phyloP scores from a whole-genome alignment of 2,888 invertebrate genomes.

The Crepidodera aurea region DNA sequence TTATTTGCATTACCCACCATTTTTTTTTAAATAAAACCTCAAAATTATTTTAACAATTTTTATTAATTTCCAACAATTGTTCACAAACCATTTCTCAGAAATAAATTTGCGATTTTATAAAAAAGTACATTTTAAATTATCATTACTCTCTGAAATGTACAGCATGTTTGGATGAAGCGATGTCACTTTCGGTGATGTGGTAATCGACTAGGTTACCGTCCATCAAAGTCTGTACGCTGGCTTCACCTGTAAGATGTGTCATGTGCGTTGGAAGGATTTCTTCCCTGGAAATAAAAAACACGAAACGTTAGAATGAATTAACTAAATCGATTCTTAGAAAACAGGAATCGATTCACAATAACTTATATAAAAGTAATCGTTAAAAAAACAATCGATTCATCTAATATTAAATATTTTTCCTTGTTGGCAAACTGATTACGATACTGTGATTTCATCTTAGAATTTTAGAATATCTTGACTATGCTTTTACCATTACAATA shows the following conservation, averaged over 20 bases:
- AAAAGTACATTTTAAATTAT: not conserved
- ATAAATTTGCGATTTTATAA: not conserved
- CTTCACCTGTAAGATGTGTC: slow-evolving; percentile 57
- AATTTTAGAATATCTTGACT: too few relatives aligned
- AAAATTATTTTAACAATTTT: not conserved
- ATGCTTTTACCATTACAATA: too few relatives aligned
- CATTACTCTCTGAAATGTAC: not conserved
- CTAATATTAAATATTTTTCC: too few relatives aligned
- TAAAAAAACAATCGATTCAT: too few relatives aligned
- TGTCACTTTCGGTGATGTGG: slow-evolving; percentile 57
- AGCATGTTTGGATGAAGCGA: not conserved
- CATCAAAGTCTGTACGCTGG: slow-evolving; percentile 55
- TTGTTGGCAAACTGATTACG: too few relatives aligned
- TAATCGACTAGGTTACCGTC: slow-evolving; percentile 56
- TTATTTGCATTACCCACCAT: too few relatives aligned
- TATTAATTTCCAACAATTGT: not conserved
- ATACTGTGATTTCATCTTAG: too few relatives aligned
- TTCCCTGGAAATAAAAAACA: slow-evolving; percentile 54
- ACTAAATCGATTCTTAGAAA: too few relatives aligned
- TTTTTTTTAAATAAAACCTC: too few relatives aligned
- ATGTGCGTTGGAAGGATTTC: slow-evolving; percentile 60
- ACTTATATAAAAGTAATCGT: too few relatives aligned
- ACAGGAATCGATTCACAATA: too few relatives aligned
- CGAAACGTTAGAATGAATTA: not conserved
- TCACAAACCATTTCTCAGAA: not conserved